phyloP scores from a whole-genome alignment of 2,797 vertebrate genomes.

The Vipera latastei region DNA sequence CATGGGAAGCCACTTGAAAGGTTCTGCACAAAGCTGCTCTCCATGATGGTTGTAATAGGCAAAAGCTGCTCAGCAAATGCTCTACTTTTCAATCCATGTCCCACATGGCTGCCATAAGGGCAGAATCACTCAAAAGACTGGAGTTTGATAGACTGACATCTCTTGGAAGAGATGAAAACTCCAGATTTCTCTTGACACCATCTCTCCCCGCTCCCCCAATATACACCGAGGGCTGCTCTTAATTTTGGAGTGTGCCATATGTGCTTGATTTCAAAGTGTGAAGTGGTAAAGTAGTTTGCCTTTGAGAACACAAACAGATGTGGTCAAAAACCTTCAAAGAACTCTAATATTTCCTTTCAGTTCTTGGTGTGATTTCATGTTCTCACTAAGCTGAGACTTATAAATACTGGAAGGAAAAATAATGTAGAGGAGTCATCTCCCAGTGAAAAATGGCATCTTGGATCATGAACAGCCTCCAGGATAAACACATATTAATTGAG shows the following conservation, averaged over 20 bases:
- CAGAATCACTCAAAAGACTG: background rate
- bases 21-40: background rate
- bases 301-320: background rate
- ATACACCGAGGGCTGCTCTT: background rate
- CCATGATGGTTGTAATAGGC: background rate
- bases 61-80: background rate
- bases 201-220: background rate
- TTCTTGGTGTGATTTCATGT: background rate
- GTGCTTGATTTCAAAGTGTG: background rate
- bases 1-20: background rate
- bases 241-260: background rate
- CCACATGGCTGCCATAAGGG: background rate
- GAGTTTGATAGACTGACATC: background rate
- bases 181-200: background rate
- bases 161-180: background rate
- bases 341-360: background rate
- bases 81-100: background rate
- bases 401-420: background rate
- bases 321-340: background rate
- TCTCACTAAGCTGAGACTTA: background rate
- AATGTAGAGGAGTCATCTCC: background rate
- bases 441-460: background rate
- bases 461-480: background rate
- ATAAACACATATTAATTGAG: background rate
- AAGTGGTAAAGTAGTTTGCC: background rate